Base-by-base conservation (phyloP, 2,888 invertebrate genomes). In the Glaucopsyche alexis region DNA sequence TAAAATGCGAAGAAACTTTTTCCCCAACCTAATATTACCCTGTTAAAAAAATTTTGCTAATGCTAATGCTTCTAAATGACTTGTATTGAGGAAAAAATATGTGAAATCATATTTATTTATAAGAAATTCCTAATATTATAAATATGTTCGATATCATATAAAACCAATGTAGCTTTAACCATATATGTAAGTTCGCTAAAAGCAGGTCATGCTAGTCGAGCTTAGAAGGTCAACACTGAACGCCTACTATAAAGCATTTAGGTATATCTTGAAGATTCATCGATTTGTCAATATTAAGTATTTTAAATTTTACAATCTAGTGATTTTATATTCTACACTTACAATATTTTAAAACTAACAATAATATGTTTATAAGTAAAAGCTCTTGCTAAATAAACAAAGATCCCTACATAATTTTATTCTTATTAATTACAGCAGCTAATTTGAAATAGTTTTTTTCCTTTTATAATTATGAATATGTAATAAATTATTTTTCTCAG, bases 201-300 rank as follows among this genome's bases (percentile, higher is more conserved):
- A 49, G 47, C 69, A 49, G 69, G 69, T 69, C 69, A 69, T 14
- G 49, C 69, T 69, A 69, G 49, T 49, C 49, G 47, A 49, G 69
- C 45, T 49, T 14, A 11, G 69, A 69, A 69, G 69, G 69, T 49
- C 69, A 47, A 69, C 49, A 49, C 69, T 49, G 49, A 47, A 69
- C 49, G 69, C 69, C 69, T 47, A 69, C 69, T 49, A 9, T 9
- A 14, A 47, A 67, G 19, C 29, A 13, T 67, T 67, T 67, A n/a
- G n/a, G n/a, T n/a, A 67, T 67, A 16, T 13, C 47, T 69, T 29
- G 29, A 47, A 49, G 47, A 69, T 49, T 69, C 45, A 47, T 47
- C 29, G 49, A 49, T 69, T 14, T 38, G 38, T 13, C 4, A 29
- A 65, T 38, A 65, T 38, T 38, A 8, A 11, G 11, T 38, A 14